phyloP scores from a whole-genome alignment of 2,113 vertebrate genomes.

The Neopipo cinnamomea region DNA sequence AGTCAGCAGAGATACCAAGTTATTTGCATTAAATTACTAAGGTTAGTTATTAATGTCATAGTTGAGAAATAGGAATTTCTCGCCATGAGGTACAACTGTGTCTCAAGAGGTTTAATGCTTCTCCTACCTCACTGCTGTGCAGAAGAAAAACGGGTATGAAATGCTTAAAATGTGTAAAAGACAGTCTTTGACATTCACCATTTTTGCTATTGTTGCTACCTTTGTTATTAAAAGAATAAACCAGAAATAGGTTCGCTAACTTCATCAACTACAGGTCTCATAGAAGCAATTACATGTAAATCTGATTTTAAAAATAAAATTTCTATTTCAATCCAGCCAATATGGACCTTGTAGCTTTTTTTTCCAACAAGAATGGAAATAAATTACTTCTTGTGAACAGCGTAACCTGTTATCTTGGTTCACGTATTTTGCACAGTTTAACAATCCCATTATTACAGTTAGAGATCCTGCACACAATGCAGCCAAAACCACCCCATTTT shows the following conservation, averaged over 20 bases:
- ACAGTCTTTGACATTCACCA: not conserved
- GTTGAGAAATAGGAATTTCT: not conserved
- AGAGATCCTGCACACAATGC: not conserved
- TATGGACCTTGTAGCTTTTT: not conserved
- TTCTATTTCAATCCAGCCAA: not conserved
- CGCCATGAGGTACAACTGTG: not conserved
- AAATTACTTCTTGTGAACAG: not conserved
- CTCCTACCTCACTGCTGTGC: not conserved
- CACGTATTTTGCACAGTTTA: not conserved
- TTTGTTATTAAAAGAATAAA: not conserved
- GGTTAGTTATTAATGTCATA: not conserved
- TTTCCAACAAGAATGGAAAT: not conserved
- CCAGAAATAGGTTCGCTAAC: not conserved
- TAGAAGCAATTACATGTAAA: not conserved
- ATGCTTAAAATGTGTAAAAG: not conserved
- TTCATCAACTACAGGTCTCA: not conserved
- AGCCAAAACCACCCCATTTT: slow-evolving; percentile 5
- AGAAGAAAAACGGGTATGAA: not conserved
- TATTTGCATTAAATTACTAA: not conserved
- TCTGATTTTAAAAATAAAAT: not conserved
- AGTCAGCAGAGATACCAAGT: not conserved
- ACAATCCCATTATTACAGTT: not conserved
- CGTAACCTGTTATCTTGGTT: not conserved
- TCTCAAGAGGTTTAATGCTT: not conserved
- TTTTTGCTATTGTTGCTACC: not conserved